phyloP scores from a whole-genome alignment of 2,113 vertebrate species.

The Manacus vitellinus region DNA sequence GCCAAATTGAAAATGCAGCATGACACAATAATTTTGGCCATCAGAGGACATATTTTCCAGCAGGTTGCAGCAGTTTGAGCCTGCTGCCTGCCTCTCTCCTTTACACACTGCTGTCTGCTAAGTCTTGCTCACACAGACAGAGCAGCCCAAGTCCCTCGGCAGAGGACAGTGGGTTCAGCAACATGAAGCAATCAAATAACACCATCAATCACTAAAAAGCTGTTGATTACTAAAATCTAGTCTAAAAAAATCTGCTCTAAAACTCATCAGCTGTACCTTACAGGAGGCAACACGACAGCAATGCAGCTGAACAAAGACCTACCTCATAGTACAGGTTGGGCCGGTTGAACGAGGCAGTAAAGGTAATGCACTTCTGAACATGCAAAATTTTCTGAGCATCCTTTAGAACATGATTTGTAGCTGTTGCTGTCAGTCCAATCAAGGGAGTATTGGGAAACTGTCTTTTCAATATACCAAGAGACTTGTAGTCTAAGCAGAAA shows the following conservation, averaged over 20 bases:
- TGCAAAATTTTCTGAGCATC: constrained; percentile 93
- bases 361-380: constrained; percentile 82
- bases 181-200: neutral
- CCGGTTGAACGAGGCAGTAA: constrained; percentile 92
- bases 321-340: constrained; percentile 96
- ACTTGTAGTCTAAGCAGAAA: constrained; percentile 87
- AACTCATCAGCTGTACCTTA: neutral
- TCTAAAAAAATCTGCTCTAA: neutral
- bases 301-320: neutral
- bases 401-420: constrained; percentile 87
- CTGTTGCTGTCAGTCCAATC: constrained; percentile 93
- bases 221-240: neutral
- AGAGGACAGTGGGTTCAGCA: neutral
- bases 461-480: constrained; percentile 94
- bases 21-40: neutral
- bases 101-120: neutral
- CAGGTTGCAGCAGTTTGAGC: neutral
- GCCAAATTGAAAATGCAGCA: neutral
- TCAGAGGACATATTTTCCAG: neutral
- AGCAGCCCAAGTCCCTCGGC: neutral
- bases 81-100: neutral
- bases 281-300: neutral
- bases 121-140: neutral
- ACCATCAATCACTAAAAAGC: neutral
- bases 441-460: constrained; percentile 89